Percentiles rank a stretch among this genome's conserved stretches.
Evolutionary conservation across 2,797 vertebrate genomes (phyloP).

Genomic region (Euthynnus affinis): DNA sequence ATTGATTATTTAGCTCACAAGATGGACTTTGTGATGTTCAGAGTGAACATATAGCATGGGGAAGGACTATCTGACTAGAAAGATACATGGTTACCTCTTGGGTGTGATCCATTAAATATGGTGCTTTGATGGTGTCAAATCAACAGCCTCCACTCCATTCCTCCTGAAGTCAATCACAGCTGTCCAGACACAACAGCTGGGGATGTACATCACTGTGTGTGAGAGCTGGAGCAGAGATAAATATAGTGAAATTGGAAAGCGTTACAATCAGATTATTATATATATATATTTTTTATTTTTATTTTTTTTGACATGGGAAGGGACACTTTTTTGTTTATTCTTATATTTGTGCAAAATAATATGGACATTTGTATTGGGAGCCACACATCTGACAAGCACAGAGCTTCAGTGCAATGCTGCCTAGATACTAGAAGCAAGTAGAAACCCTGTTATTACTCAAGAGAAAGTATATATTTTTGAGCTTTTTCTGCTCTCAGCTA

Average conservation of each 20-base stretch:
- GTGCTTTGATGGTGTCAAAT: conserved; percentile 59
- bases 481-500: conserved; percentile 72
- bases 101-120: conserved; percentile 67
- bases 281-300: no score
- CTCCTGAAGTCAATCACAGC: conserved; percentile 61
- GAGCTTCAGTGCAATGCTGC: conserved; percentile 31
- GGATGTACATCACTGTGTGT: conserved; percentile 19
- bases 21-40: conserved; percentile 72
- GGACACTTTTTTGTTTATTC: conserved; percentile 22
- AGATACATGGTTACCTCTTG: conserved; percentile 65
- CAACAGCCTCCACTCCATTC: conserved; percentile 37
- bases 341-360: conserved; percentile 25
- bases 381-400: conserved; percentile 38
- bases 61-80: conserved; percentile 57
- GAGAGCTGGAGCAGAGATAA: conserved; percentile 30
- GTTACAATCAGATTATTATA: conserved; percentile 46
- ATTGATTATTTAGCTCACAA: conserved; percentile 81
- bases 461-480: conserved; percentile 70
- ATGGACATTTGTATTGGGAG: conserved; percentile 37
- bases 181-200: conserved; percentile 37
- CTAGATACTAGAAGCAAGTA: conserved; percentile 33
- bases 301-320: conserved; percentile 10
- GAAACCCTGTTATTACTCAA: conserved; percentile 65
- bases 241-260: conserved; percentile 18
- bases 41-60: conserved; percentile 58